These are phyloP conservation scores for Lophochroa leadbeateri DNA, from an alignment of 2,113 vertebrate species.

Conservation along the genomic window DNA sequence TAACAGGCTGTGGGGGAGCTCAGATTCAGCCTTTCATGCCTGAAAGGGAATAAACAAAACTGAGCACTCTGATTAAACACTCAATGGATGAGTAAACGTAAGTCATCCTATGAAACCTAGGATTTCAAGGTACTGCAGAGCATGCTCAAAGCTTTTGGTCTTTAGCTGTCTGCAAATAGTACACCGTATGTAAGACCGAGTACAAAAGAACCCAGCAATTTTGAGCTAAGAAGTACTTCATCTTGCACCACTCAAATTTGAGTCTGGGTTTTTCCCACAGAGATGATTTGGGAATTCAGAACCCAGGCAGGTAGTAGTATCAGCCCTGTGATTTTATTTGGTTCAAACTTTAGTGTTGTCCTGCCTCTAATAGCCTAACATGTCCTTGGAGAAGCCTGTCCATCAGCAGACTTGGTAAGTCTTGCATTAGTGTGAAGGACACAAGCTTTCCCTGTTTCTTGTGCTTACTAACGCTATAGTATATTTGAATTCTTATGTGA, in stretches of 20 bases:
- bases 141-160: background rate
- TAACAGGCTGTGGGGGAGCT: background rate
- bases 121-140: background rate
- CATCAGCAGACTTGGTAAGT: background rate
- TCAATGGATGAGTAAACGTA: background rate
- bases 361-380: background rate
- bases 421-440: background rate
- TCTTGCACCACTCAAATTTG: background rate
- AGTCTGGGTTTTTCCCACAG: background rate
- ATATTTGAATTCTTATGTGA: background rate
- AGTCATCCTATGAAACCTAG: background rate
- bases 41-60: background rate
- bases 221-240: background rate
- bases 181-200: background rate
- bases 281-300: background rate
- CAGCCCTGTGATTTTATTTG: background rate
- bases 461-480: background rate
- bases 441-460: background rate
- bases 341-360: background rate
- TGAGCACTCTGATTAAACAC: background rate
- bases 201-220: background rate
- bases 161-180: background rate
- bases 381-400: background rate
- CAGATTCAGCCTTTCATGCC: background rate
- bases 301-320: background rate